Conservation (phyloP, 2,888 invertebrate species). For the Odontomyia ornata region DNA sequence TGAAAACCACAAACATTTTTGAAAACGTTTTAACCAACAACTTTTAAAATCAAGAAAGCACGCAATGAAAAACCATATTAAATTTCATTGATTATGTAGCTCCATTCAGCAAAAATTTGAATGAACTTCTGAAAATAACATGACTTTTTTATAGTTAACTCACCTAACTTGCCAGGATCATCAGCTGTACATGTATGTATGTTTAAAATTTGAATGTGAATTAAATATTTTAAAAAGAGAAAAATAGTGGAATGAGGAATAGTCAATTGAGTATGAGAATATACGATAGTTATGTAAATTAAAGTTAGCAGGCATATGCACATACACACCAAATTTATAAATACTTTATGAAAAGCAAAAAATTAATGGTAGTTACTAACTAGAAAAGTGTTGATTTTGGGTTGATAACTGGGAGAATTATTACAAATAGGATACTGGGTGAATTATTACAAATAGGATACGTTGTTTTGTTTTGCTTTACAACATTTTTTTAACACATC, state of each 20-base stretch:
- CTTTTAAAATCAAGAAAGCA: background rate
- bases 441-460: too few relatives aligned
- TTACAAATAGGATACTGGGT: too few relatives aligned
- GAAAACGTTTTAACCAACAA: too few relatives aligned
- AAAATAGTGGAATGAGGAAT: background rate
- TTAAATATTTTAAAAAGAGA: slow-evolving; percentile 9
- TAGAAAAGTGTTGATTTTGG: slow-evolving; percentile 31
- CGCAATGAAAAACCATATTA: background rate
- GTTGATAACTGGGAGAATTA: too few relatives aligned
- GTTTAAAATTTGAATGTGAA: slow-evolving; percentile 40
- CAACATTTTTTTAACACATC: too few relatives aligned
- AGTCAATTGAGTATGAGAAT: background rate
- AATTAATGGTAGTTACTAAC: background rate
- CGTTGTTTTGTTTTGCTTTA: too few relatives aligned
- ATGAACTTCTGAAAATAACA: too few relatives aligned
- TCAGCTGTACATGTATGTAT: slow-evolving; percentile 39
- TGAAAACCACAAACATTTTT: too few relatives aligned
- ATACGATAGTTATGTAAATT: background rate
- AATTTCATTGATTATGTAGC: background rate
- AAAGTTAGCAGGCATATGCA: background rate
- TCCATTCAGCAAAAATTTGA: background rate
- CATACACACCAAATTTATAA: background rate
- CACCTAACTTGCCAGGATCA: slow-evolving; percentile 45
- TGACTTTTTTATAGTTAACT: slow-evolving; percentile 1
- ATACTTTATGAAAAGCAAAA: background rate